Conservation (phyloP, 2,113 vertebrate genomes). For the Sceloporus undulatus region DNA sequence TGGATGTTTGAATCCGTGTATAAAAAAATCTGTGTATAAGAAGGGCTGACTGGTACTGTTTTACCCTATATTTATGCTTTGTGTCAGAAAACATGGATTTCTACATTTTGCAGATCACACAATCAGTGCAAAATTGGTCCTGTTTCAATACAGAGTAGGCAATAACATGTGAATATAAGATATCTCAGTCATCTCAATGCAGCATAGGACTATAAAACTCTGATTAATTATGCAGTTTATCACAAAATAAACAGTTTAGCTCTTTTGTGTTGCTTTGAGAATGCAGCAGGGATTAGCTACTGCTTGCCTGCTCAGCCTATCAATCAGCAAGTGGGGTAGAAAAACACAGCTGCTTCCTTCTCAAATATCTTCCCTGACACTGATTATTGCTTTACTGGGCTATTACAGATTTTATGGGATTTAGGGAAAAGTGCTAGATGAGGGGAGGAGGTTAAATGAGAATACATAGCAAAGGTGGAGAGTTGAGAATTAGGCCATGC, state of each 20-base stretch:
- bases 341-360: constrained; percentile 39
- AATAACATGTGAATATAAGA: not conserved
- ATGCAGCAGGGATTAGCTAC: constrained; percentile 42
- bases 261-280: constrained; percentile 36
- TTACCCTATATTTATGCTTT: no score
- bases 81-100: no score
- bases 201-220: constrained; percentile 4
- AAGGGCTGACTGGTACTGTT: no score
- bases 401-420: constrained; percentile 20
- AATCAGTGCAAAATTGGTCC: not conserved
- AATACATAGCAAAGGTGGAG: not conserved
- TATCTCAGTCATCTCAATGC: not conserved
- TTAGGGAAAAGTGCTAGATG: constrained; percentile 44
- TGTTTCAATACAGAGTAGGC: not conserved
- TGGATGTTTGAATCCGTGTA: no score
- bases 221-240: constrained; percentile 39
- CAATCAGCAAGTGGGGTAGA: constrained; percentile 19
- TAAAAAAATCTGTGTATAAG: no score
- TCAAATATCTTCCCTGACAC: constrained; percentile 26
- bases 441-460: constrained; percentile 13
- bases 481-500: not conserved
- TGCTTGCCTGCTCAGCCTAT: constrained; percentile 38
- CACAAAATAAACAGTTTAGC: constrained; percentile 32
- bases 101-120: not conserved
- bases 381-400: constrained; percentile 32